Evolutionary conservation across 2,797 vertebrate species (phyloP).

Genomic region (Yasuhikotakia modesta): DNA sequence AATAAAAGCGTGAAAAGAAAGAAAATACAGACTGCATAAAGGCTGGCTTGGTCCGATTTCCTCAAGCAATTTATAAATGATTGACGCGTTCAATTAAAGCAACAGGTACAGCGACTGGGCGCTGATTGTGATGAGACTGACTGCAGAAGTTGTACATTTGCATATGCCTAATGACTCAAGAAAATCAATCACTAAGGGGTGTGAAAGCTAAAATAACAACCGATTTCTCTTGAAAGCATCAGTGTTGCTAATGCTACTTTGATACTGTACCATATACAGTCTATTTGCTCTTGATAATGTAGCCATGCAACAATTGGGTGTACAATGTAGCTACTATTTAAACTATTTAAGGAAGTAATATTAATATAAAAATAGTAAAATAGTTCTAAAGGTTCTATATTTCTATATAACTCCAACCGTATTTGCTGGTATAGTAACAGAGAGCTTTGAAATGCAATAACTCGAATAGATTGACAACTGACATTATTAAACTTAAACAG

Average conservation of each 20-base stretch:
- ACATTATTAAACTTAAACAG: no score
- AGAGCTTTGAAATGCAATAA: no score
- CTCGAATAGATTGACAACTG: no score
- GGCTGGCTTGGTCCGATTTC: not conserved
- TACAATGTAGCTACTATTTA: no score
- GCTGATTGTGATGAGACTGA: not conserved
- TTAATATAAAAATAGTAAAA: no score
- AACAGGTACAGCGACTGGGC: slow-evolving; percentile 19
- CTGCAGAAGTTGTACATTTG: slow-evolving; percentile 24
- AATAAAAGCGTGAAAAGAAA: slow-evolving; percentile 32
- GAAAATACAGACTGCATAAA: slow-evolving; percentile 9
- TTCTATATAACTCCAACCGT: no score
- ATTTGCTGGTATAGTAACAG: no score
- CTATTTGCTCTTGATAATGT: no score
- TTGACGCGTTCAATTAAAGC: slow-evolving; percentile 40
- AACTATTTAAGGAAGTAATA: no score
- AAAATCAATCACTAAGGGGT: slow-evolving; percentile 26
- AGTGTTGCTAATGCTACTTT: not conserved
- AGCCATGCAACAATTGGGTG: no score
- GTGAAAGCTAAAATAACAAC: slow-evolving; percentile 13
- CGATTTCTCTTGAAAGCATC: slow-evolving; percentile 11
- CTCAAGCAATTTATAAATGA: slow-evolving; percentile 32
- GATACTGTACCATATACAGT: not conserved
- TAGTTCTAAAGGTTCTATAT: no score
- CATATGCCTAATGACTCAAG: slow-evolving; percentile 26